Evolutionary conservation across 2,888 invertebrate species (phyloP).

Genomic region (Neria commutata): DNA sequence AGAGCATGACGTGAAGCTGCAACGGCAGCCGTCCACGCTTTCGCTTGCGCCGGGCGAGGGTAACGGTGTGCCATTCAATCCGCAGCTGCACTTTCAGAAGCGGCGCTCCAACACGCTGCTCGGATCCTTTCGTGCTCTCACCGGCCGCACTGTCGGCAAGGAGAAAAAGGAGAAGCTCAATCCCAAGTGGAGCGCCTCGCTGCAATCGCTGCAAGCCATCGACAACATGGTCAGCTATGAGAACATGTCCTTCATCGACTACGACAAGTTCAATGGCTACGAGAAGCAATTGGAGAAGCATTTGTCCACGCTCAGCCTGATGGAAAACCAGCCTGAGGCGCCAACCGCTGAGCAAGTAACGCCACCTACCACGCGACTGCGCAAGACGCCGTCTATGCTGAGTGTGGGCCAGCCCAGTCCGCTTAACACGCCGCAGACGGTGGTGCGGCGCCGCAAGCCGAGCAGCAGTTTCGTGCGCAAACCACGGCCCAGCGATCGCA

Average conservation of each 20-base stretch:
- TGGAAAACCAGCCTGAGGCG: slow-evolving; percentile 31
- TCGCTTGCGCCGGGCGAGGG: slow-evolving; percentile 36
- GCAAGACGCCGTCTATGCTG: slow-evolving; percentile 8
- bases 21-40: slow-evolving; percentile 39
- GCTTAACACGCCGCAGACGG: slow-evolving; percentile 39
- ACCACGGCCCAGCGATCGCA: slow-evolving; percentile 34
- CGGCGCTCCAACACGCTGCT: slow-evolving; percentile 54
- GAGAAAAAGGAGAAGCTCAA: slow-evolving; percentile 58
- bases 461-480: slow-evolving; percentile 35
- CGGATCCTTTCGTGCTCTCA: slow-evolving; percentile 46
- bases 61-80: slow-evolving; percentile 36
- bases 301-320: slow-evolving; percentile 52
- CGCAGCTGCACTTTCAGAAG: slow-evolving; percentile 53
- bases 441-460: slow-evolving; percentile 46
- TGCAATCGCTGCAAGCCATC: slow-evolving; percentile 65
- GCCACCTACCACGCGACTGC: slow-evolving; percentile 7
- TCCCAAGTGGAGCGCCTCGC: slow-evolving; percentile 64
- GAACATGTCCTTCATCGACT: slow-evolving; percentile 66
- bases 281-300: slow-evolving; percentile 58
- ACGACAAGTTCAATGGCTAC: slow-evolving; percentile 64
- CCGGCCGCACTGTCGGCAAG: slow-evolving; percentile 40
- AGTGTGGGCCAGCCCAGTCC: slow-evolving; percentile 9
- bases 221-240: slow-evolving; percentile 67
- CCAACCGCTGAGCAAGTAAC: slow-evolving; percentile 25
- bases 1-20: slow-evolving; percentile 21